Conservation (phyloP, 2,888 invertebrate genomes). For the Amblyjoppa proteus region DNA sequence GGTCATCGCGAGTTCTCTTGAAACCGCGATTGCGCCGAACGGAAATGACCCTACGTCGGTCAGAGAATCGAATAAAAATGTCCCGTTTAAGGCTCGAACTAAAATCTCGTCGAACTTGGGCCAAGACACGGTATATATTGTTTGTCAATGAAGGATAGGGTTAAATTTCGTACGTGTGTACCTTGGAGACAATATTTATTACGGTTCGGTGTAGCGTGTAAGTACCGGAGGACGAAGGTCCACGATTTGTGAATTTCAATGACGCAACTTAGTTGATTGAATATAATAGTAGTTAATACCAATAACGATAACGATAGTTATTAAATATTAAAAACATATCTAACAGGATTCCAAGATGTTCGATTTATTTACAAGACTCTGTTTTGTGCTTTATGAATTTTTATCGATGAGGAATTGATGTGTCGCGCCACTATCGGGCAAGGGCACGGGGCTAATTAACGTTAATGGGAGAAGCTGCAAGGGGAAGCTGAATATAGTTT, state of each 20-base stretch:
- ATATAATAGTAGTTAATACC: conserved; percentile 44
- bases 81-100: conserved; percentile 25
- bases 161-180: conserved; percentile 79
- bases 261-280: conserved; percentile 57
- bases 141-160: conserved; percentile 75
- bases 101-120: conserved; percentile 50
- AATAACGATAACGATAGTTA: conserved; percentile 24
- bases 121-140: conserved; percentile 63
- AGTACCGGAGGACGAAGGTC: conserved; percentile 33
- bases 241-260: conserved; percentile 54
- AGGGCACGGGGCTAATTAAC: conserved; percentile 27
- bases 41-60: neutral
- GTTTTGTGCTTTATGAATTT: conserved; percentile 2
- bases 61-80: neutral
- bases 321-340: conserved; percentile 23
- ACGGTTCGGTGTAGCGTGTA: conserved; percentile 63
- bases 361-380: conserved; percentile 8
- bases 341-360: conserved; percentile 39
- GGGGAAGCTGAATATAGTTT: neutral
- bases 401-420: conserved; percentile 49
- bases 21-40: neutral
- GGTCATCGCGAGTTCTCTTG: neutral
- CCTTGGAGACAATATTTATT: conserved; percentile 80
- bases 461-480: neutral
- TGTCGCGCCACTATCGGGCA: conserved; percentile 1